Percentiles rank a stretch among this genome's conserved stretches.
Conservation (phyloP, 2,797 vertebrate species). For the Dryobates pubescens region DNA sequence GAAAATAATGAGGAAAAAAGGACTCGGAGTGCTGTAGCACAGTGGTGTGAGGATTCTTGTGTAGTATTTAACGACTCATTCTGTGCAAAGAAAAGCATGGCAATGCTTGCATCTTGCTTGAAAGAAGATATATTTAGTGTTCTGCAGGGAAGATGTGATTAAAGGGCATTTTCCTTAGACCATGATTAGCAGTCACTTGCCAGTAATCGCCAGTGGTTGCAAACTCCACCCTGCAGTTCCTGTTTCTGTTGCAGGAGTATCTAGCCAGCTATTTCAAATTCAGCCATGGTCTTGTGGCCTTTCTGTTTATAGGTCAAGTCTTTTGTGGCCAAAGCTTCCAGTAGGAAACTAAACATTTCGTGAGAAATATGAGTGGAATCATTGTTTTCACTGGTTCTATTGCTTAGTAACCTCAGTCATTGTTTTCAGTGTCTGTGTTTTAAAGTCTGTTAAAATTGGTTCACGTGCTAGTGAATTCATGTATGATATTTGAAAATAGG, state of each 20-base stretch:
- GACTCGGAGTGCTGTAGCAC: neutral
- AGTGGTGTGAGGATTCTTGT: neutral
- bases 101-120: neutral
- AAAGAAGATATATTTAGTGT: neutral
- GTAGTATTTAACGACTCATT: neutral
- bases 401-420: neutral
- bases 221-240: neutral
- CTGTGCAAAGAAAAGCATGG: neutral
- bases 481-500: neutral
- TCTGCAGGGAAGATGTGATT: neutral
- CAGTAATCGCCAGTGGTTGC: neutral
- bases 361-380: slow-evolving; percentile 61
- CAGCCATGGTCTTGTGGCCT: slow-evolving; percentile 29
- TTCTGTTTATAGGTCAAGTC: slow-evolving; percentile 53
- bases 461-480: neutral
- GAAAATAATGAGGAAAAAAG: neutral
- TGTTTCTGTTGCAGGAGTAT: slow-evolving; percentile 5
- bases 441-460: slow-evolving; percentile 5
- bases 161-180: neutral
- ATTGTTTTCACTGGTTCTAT: neutral
- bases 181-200: neutral
- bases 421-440: neutral
- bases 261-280: slow-evolving; percentile 21
- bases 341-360: slow-evolving; percentile 7
- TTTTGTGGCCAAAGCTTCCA: slow-evolving; percentile 54